Base-by-base conservation (phyloP, 1,140 invertebrate genomes). In the Neodiprion pinetum region DNA sequence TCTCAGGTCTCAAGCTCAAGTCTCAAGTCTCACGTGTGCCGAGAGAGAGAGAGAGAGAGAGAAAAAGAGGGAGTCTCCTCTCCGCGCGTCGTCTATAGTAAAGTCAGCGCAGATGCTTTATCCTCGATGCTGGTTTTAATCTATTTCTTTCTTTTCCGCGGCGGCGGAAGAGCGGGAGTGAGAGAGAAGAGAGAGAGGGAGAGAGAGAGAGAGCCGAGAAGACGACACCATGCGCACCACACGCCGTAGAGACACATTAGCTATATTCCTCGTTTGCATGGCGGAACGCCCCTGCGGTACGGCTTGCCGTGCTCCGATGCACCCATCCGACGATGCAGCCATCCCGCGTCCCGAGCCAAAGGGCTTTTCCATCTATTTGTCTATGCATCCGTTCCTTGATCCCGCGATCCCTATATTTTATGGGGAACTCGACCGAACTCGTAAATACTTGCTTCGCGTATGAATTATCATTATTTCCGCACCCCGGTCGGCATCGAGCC, bases 201-300 rank as follows among this genome's bases (percentile, higher is more conserved):
- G 21, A 49, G 17, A n/a, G 70, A 28, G 28, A 12, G 68, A 49
- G 14, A 48, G 53, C 28, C 14, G 61, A 74, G 47, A 71, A 75
- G 65, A 72, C 73, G 77, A 78, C 74, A 76, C 70, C 77, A 40
- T 40, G 28, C 28, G 76, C 79, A 78, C 79, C 79, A 61, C n/a
- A 80, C 80, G 77, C 76, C 74, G 67, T 77, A 76, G 79, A 84
- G 79, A 84, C 82, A 79, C 82, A 84, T 84, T 83, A 81, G 80
- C 81, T 83, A 80, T 86, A 86, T 86, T 86, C 83, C 83, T 80
- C 80, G 85, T 79, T 85, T 86, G 85, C 85, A 86, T 83, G 81
- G 85, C 85, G 85, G 79, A 86, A 86, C 85, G 83, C 85, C 85
- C 84, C 83, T 84, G 79, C 79, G 75, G 81, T 61, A 17, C 53